phyloP scores from a whole-genome alignment of 1,140 invertebrate genomes.

The Scaptodrosophila lebanonensis region DNA sequence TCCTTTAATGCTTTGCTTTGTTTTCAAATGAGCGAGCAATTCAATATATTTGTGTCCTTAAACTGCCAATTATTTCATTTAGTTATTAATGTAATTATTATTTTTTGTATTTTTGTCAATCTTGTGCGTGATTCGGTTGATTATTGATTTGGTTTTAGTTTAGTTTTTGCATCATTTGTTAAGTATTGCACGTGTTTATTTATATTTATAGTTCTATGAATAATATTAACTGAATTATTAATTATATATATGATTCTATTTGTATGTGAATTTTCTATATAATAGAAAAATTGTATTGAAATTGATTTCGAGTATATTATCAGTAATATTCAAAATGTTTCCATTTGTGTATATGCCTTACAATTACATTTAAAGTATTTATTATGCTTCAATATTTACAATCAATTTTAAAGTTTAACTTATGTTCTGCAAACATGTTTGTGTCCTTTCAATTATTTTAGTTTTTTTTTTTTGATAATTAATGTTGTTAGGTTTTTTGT shows the following conservation, averaged over 20 bases:
- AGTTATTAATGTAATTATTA: constrained; percentile 2
- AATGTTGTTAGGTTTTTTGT: too few relatives aligned
- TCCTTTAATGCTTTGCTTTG: too few relatives aligned
- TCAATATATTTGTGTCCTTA: constrained; percentile 1
- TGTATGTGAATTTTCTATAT: constrained; percentile 33
- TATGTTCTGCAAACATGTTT: too few relatives aligned
- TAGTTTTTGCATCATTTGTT: constrained; percentile 2
- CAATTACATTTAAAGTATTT: constrained; percentile 15
- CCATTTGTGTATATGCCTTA: constrained; percentile 21
- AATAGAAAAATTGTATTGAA: constrained; percentile 47
- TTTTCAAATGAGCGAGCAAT: constrained; percentile 13
- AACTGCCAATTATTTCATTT: constrained; percentile 21
- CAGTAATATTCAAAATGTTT: constrained; percentile 51
- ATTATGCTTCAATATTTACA: constrained; percentile 31
- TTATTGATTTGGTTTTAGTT: constrained; percentile 22
- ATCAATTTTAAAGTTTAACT: constrained; percentile 41
- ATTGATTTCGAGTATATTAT: constrained; percentile 26
- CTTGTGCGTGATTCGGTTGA: constrained; percentile 54
- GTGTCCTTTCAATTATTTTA: too few relatives aligned
- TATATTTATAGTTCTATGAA: constrained; percentile 3
- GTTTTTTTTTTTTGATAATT: too few relatives aligned
- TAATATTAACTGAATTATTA: constrained; percentile 12
- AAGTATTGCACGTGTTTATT: constrained; percentile 11
- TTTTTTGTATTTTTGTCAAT: constrained; percentile 39
- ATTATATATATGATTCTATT: background rate